Conservation (phyloP, 2,888 invertebrate genomes). For the Sepiola atlantica region DNA sequence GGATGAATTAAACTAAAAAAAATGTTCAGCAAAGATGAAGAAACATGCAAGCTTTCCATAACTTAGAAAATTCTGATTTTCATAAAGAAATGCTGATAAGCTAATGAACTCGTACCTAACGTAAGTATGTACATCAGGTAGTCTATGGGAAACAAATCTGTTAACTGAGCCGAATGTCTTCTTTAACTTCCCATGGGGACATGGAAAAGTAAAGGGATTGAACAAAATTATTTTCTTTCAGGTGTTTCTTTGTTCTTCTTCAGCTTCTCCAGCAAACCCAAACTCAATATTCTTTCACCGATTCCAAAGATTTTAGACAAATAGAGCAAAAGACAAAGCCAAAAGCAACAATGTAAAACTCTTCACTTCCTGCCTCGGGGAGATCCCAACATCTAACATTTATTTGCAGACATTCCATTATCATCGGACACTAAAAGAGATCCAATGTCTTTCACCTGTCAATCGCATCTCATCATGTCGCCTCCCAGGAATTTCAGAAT, state of each 20-base stretch:
- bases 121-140: too few relatives aligned
- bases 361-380: not conserved
- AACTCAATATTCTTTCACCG: not conserved
- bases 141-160: too few relatives aligned
- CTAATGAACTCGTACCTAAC: too few relatives aligned
- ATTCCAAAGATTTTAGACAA: not conserved
- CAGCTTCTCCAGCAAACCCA: not conserved
- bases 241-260: not conserved
- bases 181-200: too few relatives aligned
- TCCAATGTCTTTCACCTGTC: not conserved
- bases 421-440: constrained; percentile 6
- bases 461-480: not conserved
- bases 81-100: too few relatives aligned
- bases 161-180: too few relatives aligned
- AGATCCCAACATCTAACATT: not conserved
- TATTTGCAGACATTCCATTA: constrained; percentile 13
- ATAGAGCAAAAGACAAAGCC: not conserved
- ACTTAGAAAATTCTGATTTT: too few relatives aligned
- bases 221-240: too few relatives aligned
- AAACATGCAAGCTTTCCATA: too few relatives aligned
- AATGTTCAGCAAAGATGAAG: too few relatives aligned
- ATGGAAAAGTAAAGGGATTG: too few relatives aligned
- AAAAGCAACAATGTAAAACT: not conserved
- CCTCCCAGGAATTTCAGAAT: not conserved
- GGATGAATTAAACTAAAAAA: too few relatives aligned